Conservation (phyloP, 2,113 vertebrate species). For the Xenus cinereus region DNA sequence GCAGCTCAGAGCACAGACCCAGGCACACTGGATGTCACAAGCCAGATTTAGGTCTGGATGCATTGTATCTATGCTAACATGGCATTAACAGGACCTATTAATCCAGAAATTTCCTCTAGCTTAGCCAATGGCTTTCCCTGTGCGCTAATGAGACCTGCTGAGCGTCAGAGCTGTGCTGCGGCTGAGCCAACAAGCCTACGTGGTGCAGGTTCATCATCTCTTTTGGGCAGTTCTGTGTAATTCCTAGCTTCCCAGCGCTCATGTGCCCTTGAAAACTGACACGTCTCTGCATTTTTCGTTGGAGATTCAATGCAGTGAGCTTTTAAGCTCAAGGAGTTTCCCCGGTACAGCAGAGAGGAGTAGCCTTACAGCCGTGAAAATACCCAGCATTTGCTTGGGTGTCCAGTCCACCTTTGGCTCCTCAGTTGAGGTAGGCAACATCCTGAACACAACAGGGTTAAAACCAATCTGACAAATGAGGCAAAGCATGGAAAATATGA, state of each 20-base stretch:
- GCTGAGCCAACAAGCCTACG: rapidly evolving
- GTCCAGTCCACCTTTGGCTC: not conserved
- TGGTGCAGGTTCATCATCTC: not conserved
- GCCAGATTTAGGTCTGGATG: not conserved
- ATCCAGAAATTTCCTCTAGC: not conserved
- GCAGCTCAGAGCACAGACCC: not conserved
- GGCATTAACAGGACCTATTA: not conserved
- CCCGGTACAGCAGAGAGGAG: not conserved
- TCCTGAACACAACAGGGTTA: constrained; percentile 61
- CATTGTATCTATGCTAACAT: not conserved
- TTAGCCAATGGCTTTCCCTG: not conserved
- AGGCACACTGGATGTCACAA: not conserved
- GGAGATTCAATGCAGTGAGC: not conserved
- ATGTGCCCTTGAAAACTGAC: not conserved
- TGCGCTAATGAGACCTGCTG: not conserved
- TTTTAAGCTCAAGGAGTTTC: not conserved
- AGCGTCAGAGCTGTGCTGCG: not conserved
- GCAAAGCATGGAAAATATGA: constrained; percentile 67
- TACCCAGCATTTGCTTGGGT: not conserved
- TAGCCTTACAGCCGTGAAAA: not conserved
- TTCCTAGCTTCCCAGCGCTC: not conserved
- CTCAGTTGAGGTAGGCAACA: not conserved
- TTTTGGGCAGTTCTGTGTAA: not conserved
- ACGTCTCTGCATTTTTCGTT: not conserved
- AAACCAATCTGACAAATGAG: constrained; percentile 51